A percentile compares a stretch with the other conserved stretches of the same genome.
These are phyloP conservation scores for Megaptera novaeangliae DNA, from an alignment of 2,113 vertebrate species.

Conservation along the genomic window DNA sequence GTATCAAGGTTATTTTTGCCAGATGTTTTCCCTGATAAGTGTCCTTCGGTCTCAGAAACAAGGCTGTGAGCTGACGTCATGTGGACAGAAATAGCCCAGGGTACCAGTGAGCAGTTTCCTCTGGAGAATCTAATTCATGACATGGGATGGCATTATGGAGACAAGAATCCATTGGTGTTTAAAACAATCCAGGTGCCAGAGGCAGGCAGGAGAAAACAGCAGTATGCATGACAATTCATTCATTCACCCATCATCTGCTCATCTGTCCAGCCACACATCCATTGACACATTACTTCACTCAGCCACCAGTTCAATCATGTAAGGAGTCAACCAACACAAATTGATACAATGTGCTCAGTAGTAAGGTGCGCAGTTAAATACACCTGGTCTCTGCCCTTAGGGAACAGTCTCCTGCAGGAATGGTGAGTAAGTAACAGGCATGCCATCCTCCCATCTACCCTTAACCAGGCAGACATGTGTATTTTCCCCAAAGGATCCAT, in stretches of 20 bases:
- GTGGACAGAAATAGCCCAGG: not conserved
- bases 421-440: too few relatives aligned
- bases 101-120: not conserved
- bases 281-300: not conserved
- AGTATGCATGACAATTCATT: not conserved
- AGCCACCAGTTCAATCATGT: not conserved
- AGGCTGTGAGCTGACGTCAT: not conserved
- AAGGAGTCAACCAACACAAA: not conserved
- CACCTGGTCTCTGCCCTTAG: not conserved
- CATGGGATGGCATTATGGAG: not conserved
- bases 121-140: not conserved
- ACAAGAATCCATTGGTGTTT: not conserved
- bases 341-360: not conserved
- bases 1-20: not conserved
- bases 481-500: not conserved
- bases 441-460: not conserved
- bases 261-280: not conserved
- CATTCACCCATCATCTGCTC: not conserved
- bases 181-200: not conserved
- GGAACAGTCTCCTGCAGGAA: not conserved
- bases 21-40: not conserved
- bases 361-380: not conserved
- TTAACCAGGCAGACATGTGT: not conserved
- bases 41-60: not conserved
- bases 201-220: not conserved